Evolutionary conservation across 53 echinoderm and acorn worm species (phyloP), one percentile per base, ranked within the genome.

Genomic region (Glandiceps talaboti): DNA sequence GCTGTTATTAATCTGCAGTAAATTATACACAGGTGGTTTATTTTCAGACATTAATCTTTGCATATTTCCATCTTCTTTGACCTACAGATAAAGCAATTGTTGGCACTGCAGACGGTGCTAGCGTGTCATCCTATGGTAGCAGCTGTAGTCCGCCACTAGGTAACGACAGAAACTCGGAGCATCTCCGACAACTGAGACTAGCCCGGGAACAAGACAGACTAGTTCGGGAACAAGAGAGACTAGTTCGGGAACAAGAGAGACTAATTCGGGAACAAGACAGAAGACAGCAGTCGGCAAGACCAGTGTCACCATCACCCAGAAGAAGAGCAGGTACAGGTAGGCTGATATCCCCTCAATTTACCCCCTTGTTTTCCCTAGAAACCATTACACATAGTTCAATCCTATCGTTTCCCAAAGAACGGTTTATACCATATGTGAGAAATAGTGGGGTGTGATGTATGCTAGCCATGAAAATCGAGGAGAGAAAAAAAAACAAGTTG

Each of bases 131-230:
- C 31, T 86, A 87, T 33, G 94, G 94, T 12, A 91, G 91, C 80
- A 94, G 94, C 88, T 91, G 94, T 78, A 94, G 94, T 85, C 91
- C 91, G 76, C 91, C 91, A 64, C 94, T 89, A 26, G 85, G 26
- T 28, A 79, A 25, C 32, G 27, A 33, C 1, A 20, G 64, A 6
- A 45, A 45, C 64, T 45, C 64, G 64, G 64, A 45, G 20, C 64
- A 45, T 20, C 6, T 45, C 20, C 64, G 64, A 20, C 64, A 45
- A 20, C 64, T 12, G 64, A 45, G 64, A 20, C 6, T 12, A 6
- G 64, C 64, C 64, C 6, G 64, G 20, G 64, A 45, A 20, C 64
- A 45, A 45, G 64, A 45, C 6, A 45, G 64, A 20, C 6, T 12
- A 6, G 64, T 20, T 20, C 6, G 64, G 20, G 64, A 45, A 20